Evolutionary conservation across 2,797 vertebrate species (phyloP).

Genomic region (Pteronotus mesoamericanus): DNA sequence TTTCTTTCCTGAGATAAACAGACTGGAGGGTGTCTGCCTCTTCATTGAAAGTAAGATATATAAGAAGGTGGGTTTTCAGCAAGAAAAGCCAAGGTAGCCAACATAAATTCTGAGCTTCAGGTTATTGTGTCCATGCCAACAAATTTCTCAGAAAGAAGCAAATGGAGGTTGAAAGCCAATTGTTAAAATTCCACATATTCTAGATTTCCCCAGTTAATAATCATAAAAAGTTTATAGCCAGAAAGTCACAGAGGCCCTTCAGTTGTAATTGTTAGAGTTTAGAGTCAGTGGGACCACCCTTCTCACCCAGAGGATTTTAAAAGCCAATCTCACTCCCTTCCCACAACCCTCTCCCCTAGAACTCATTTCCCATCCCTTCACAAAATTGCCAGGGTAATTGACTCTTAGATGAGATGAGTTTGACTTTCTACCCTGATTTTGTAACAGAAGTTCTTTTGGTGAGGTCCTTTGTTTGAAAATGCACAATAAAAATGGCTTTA

Average conservation of each 20-base stretch:
- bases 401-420: constrained; percentile 67
- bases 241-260: constrained; percentile 68
- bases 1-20: constrained; percentile 66
- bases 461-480: constrained; percentile 72
- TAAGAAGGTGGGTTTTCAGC: constrained; percentile 50
- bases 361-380: constrained; percentile 58
- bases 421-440: constrained; percentile 71
- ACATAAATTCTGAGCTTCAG: constrained; percentile 28
- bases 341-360: neutral
- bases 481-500: constrained; percentile 75
- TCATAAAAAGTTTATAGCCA: constrained; percentile 71
- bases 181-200: constrained; percentile 63
- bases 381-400: constrained; percentile 70
- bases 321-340: constrained; percentile 30
- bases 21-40: constrained; percentile 55
- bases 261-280: constrained; percentile 54
- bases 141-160: constrained; percentile 45
- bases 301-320: constrained; percentile 41
- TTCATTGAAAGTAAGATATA: constrained; percentile 27
- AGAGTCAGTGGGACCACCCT: constrained; percentile 48
- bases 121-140: neutral
- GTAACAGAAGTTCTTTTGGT: constrained; percentile 70
- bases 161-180: constrained; percentile 34
- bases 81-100: neutral
- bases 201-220: constrained; percentile 70